phyloP scores from a whole-genome alignment of 2,797 vertebrate species.

The Myripristis murdjan region DNA sequence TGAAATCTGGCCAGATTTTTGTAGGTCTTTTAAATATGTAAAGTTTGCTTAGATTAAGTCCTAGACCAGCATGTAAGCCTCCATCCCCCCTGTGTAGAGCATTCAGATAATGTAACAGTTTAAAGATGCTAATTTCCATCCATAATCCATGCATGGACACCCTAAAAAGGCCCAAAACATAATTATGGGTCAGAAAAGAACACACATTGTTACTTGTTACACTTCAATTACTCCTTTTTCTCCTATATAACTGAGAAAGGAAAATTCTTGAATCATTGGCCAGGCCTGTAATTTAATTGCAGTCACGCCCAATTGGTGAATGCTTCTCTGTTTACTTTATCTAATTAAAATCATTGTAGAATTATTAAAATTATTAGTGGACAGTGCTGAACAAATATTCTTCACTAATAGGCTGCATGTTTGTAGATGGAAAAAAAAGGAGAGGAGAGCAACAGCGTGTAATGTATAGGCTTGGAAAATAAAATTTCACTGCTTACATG shows the following conservation, averaged over 20 bases:
- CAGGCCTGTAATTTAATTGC: slow-evolving; percentile 23
- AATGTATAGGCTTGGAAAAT: not conserved
- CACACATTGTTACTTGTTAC: not conserved
- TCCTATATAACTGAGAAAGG: not conserved
- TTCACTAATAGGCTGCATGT: not conserved
- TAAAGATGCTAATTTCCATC: no score
- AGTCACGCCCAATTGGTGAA: slow-evolving; percentile 16
- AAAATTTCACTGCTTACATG: slow-evolving; percentile 8
- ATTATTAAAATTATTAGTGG: slow-evolving; percentile 25
- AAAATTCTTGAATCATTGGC: not conserved
- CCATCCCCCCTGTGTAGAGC: no score
- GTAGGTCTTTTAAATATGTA: no score
- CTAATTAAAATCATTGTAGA: slow-evolving; percentile 22
- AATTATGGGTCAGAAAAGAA: not conserved
- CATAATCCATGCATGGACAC: no score
- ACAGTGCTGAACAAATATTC: not conserved
- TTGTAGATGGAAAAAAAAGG: not conserved
- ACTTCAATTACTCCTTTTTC: not conserved
- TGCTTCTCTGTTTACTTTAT: slow-evolving; percentile 14
- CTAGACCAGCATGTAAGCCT: no score
- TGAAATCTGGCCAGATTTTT: no score
- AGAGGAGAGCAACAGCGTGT: not conserved
- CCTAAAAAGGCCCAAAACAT: not conserved
- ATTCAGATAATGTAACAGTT: no score
- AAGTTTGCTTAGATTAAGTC: no score